Evolutionary conservation across 2,797 vertebrate species (phyloP).

Genomic region (Mareca penelope): DNA sequence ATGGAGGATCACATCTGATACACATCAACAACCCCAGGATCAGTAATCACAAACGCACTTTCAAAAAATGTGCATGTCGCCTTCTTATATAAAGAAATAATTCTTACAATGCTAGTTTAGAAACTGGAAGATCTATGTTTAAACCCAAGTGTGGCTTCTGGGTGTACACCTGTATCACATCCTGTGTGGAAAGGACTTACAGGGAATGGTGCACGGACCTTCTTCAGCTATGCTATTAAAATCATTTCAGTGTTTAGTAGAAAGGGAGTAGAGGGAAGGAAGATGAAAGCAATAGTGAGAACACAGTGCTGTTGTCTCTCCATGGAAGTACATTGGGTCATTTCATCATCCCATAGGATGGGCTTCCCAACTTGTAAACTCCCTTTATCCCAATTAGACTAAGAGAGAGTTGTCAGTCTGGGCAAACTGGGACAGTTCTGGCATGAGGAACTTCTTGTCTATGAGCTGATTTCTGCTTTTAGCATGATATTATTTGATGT

Average conservation of each 20-base stretch:
- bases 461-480: background rate
- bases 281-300: background rate
- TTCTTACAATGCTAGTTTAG: background rate
- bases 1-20: background rate
- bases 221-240: background rate
- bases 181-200: fast-evolving
- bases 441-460: background rate
- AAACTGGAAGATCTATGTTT: background rate
- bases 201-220: background rate
- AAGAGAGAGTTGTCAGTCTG: background rate
- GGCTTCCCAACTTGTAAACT: background rate
- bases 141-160: background rate
- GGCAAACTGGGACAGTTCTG: background rate
- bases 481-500: background rate
- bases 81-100: background rate
- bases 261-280: background rate
- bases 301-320: background rate
- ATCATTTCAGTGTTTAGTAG: background rate
- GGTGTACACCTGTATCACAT: fast-evolving
- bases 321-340: background rate
- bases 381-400: background rate
- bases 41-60: background rate
- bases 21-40: background rate
- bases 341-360: background rate
- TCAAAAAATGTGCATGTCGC: background rate